Evolutionary conservation across 2,888 invertebrate species (phyloP), one percentile per base, ranked within the genome.

Genomic region (Ichneumon xanthorius): DNA sequence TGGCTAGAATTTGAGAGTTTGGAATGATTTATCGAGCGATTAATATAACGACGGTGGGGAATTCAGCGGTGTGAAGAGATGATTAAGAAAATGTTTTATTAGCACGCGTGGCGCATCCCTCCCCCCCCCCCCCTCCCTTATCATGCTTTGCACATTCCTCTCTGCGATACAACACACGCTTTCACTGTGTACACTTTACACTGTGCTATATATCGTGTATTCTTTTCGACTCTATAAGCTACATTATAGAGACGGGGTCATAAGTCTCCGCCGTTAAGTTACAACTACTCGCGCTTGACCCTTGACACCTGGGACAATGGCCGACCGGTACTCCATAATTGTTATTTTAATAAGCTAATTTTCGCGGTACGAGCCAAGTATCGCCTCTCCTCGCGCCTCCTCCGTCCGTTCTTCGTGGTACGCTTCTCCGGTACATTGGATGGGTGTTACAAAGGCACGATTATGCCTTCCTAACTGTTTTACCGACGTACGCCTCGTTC

Each of bases 321-420:
- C 81, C 78, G 88, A 89, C 86, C 89, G 89, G 88, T 86, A 88
- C 91, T 89, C 89, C 89, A 89, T 91, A 92, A 92, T 92, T 92
- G 91, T 92, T 92, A 92, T 92, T 92, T 91, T 92, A 92, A 92
- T 92, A 92, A 92, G 92, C 91, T 90, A 91, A 92, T 92, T 92
- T 92, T 91, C 91, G 89, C 89, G 85, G 88, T 88, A 86, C 78
- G 58, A 67, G 80, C 71, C 30, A 68, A 68, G 48, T 72, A 65
- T 80, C 72, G 79, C 37, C 71, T 30, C 86, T 87, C 87, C 83
- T 88, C 84, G 48, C 37, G 37, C 30, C 63, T 14, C 4, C 9
- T 22, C 55, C 70, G 76, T 71, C 16, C 81, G 77, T 76, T 40
- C 68, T 77, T 77, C 71, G 45, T 6, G 55, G 58, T 70, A 73